Evolutionary conservation across 1,140 invertebrate genomes (phyloP).

Genomic region (Sinonovacula constricta): DNA sequence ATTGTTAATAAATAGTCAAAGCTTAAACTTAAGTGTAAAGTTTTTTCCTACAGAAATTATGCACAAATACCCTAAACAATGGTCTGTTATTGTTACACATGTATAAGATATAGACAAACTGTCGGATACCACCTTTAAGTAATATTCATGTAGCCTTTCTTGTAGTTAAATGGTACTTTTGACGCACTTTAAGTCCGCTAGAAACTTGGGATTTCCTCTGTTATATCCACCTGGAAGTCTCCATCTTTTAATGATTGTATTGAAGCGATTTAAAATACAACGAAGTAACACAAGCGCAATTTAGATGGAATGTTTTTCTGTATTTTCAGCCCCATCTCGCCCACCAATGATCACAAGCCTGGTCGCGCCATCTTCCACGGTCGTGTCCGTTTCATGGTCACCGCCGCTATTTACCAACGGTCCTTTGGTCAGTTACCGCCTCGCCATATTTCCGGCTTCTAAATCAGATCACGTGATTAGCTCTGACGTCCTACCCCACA

Average conservation of each 20-base stretch:
- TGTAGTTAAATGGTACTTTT: not conserved
- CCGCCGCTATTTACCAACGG: constrained; percentile 93
- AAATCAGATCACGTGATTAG: constrained; percentile 69
- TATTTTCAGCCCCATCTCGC: constrained; percentile 65
- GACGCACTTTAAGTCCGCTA: not conserved
- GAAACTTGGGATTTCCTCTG: not conserved
- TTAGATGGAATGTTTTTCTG: constrained; percentile 20
- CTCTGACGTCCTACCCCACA: constrained; percentile 85
- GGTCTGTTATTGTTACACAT: too few species aligned
- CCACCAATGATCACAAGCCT: constrained; percentile 83
- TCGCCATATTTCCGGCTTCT: constrained; percentile 82
- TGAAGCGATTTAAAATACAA: not conserved
- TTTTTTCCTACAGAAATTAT: too few species aligned
- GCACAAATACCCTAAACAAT: too few species aligned
- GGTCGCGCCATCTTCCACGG: constrained; percentile 87
- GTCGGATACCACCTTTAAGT: too few species aligned
- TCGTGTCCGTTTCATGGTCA: constrained; percentile 92
- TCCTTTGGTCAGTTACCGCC: constrained; percentile 90
- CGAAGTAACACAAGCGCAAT: not conserved
- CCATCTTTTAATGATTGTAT: not conserved
- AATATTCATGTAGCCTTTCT: not conserved
- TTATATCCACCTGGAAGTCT: not conserved
- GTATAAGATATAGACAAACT: too few species aligned
- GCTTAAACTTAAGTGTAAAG: too few species aligned
- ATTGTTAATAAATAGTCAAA: too few species aligned